Base-by-base conservation (phyloP, 2,888 invertebrate species). In the Phoenoteleia sp. region DNA sequence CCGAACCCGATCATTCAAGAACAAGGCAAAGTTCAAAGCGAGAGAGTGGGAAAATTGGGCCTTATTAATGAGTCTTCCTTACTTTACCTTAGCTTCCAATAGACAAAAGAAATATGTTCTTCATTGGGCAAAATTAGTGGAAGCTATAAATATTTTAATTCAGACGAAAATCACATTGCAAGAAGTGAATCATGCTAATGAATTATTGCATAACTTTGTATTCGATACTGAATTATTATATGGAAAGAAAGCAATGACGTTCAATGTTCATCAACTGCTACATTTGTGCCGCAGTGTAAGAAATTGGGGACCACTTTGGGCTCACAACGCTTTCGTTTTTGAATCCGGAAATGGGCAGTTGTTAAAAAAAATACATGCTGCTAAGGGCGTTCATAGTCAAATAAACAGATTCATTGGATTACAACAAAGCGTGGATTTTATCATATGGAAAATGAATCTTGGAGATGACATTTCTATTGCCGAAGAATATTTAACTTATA, bases 111-210 rank as follows among this genome's bases (percentile, higher is more conserved):
- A 58, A n/a, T 77, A 66, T 21, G 39, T 49, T 5, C 13, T 47
- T 4, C 87, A 87, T 36, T 87, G 87, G 87, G 56, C 42, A 17
- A 47, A 75, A 19, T 39, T 87, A 2, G 87, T 86, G 0, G 74
- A 82, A 67, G 84, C 72, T 3, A 56, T 84, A n/a, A 36, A 72
- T 7, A 74, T 86, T n/a, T 58, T 86, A n/a, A 17, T 76, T 7
- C 54, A 77, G 64, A 52, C 15, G 2, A 76, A 76, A 2, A 84
- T 89, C 17, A 60, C 56, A 27, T 25, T 42, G 29, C 64, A 69
- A 33, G 80, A 85, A 19, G 54, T 86, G n/a, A 25, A 54, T 19
- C 36, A 47, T 49, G 81, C 85, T 15, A 52, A 80, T 13, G 58
- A 56, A 54, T 82, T 62, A 42, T 23, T 85, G 9, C n/a, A 72